Base-by-base conservation (phyloP, 2,888 invertebrate genomes). In the Mesorhabditis sp. region DNA sequence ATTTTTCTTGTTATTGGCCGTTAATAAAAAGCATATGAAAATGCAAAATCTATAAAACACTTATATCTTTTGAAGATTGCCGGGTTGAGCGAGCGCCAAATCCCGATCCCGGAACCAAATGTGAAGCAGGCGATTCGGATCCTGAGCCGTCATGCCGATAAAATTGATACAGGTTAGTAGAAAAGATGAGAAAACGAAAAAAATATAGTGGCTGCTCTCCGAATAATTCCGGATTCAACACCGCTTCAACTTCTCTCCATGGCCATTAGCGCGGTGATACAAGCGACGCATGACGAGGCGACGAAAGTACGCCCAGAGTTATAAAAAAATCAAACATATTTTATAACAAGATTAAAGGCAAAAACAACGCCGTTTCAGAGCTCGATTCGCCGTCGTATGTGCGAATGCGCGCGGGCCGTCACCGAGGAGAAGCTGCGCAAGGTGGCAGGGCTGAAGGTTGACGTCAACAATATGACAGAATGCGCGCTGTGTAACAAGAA, bases 401-500 rank as follows among this genome's bases (percentile, higher is more conserved):
- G 77, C n/a, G 67, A 75, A 62, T 73, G 76, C 41, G 77, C 80
- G 0, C 72, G 91, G 90, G 90, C 92, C 45, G 91, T 92, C 86
- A 92, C 92, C 83, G 88, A 92, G 82, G 90, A 92, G 41, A 66
- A 72, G 5, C 69, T 83, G 78, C 91, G 92, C 86, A 90, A 90
- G 80, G 91, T 92, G 82, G 92, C 95, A 86, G 91, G 92, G 2
- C 91, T 92, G 85, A 91, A 91, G 83, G 91, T 95, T 65, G 88
- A 92, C 2, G 91, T 97, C 78, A 92, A 91, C 28, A 94, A 95
- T 79, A 91, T 91, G 81, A 92, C 92, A 84, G 90, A 93, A 69
- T 97, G 97, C 87, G 91, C 91, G 0, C 93, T 93, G 2, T 97
- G 97, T 87, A 93, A 92, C 86, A 96, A 96, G 86, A 90, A 93